Percentiles rank a stretch among this genome's conserved stretches.
Evolutionary conservation across 2,888 invertebrate genomes (phyloP).

Genomic region (Sclerodermus sp.): DNA sequence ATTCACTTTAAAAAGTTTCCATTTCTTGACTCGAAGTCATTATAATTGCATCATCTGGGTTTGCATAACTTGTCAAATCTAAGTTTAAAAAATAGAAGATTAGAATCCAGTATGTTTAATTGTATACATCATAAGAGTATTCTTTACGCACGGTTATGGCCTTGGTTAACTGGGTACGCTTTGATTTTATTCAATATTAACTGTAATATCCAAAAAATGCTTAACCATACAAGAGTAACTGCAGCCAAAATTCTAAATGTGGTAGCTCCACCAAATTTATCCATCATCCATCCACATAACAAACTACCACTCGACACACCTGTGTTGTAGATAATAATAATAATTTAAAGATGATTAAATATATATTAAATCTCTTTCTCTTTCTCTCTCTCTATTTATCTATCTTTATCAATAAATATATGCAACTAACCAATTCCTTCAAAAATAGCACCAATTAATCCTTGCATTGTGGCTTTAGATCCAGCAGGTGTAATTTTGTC

Average conservation of each 20-base stretch:
- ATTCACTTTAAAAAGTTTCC: constrained; percentile 47
- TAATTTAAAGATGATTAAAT: background rate
- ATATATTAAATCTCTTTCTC: too few species aligned
- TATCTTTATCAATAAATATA: too few species aligned
- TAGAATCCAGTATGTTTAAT: background rate
- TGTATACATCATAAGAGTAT: constrained; percentile 9
- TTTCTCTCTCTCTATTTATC: too few species aligned
- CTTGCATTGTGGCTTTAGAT: constrained; percentile 84
- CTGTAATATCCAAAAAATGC: constrained; percentile 48
- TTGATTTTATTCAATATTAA: constrained; percentile 44
- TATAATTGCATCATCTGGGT: constrained; percentile 69
- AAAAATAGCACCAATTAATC: constrained; percentile 82
- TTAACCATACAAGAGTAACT: constrained; percentile 63
- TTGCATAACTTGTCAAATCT: constrained; percentile 64
- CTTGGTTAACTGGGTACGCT: constrained; percentile 45
- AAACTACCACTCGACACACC: constrained; percentile 79
- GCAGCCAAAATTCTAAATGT: constrained; percentile 76
- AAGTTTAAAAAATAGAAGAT: constrained; percentile 28
- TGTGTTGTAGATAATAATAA: constrained; percentile 28
- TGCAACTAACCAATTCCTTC: constrained; percentile 79
- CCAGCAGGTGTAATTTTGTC: constrained; percentile 81
- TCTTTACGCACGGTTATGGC: constrained; percentile 53
- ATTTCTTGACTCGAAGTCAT: constrained; percentile 60
- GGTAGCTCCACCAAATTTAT: constrained; percentile 66
- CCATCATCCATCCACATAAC: constrained; percentile 73